Evolutionary conservation across 2,113 vertebrate species (phyloP).

Genomic region (Podocnemis expansa): DNA sequence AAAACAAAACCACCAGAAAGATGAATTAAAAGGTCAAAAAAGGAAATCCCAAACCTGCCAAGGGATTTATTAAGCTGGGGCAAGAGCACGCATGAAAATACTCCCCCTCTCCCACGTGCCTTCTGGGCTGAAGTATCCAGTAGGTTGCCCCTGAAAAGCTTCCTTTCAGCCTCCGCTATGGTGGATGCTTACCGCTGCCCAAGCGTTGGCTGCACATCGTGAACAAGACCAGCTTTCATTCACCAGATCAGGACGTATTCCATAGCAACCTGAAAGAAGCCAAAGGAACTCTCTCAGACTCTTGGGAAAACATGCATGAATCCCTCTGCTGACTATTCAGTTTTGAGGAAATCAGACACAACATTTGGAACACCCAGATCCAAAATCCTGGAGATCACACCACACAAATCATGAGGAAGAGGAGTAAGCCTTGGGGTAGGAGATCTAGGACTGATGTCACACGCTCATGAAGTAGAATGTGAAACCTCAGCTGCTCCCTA

Average conservation of each 20-base stretch:
- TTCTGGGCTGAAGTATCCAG: accelerated
- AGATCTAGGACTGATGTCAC: background rate
- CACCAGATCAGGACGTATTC: slow-evolving; percentile 86
- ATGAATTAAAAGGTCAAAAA: accelerated
- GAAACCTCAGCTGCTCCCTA: background rate
- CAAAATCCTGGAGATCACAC: background rate
- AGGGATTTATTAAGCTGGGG: accelerated
- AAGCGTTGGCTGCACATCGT: slow-evolving; percentile 85
- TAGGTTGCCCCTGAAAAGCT: accelerated
- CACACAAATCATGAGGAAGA: accelerated
- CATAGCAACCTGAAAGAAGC: slow-evolving; percentile 88
- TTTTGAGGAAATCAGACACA: background rate
- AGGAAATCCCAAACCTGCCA: background rate
- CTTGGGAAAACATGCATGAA: background rate
- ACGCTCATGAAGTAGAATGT: background rate
- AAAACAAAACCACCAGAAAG: slow-evolving; percentile 29
- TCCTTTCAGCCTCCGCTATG: background rate
- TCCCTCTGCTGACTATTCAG: accelerated
- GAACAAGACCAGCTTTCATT: slow-evolving; percentile 89
- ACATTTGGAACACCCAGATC: accelerated
- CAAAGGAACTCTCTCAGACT: accelerated
- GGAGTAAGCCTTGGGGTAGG: background rate
- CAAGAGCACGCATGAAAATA: background rate
- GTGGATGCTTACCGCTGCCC: slow-evolving; percentile 85
- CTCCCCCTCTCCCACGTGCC: background rate